phyloP scores from a whole-genome alignment of 2,797 vertebrate species.

The Chelon labrosus region DNA sequence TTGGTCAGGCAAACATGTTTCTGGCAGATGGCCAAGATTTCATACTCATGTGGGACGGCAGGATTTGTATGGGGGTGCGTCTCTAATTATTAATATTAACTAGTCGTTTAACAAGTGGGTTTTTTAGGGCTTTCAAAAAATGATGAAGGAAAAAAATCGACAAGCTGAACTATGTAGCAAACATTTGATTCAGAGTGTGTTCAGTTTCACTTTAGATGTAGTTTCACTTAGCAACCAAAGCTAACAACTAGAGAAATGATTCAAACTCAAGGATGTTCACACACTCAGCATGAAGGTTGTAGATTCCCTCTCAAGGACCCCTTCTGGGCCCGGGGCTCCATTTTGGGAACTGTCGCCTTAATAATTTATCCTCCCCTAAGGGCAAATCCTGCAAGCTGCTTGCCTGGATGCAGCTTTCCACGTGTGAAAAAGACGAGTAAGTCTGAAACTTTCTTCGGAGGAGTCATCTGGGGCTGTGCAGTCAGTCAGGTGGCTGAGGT shows the following conservation, averaged over 20 bases:
- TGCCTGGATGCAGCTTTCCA: slow-evolving; percentile 34
- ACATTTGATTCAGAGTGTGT: too few relatives aligned
- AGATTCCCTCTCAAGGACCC: slow-evolving; percentile 23
- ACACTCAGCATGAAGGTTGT: neutral
- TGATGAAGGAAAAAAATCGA: too few relatives aligned
- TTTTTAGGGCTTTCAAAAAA: too few relatives aligned
- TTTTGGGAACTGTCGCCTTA: slow-evolving; percentile 21
- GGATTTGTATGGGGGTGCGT: neutral
- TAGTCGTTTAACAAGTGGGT: too few relatives aligned
- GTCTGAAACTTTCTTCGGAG: slow-evolving; percentile 19
- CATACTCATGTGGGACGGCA: neutral
- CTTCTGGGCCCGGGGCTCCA: slow-evolving; percentile 1
- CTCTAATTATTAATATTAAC: too few relatives aligned
- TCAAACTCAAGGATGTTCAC: slow-evolving; percentile 20
- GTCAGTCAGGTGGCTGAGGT: slow-evolving; percentile 58
- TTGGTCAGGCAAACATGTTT: neutral
- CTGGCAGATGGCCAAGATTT: neutral
- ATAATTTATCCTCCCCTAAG: slow-evolving; percentile 48
- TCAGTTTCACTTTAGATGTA: neutral
- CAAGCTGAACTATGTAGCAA: neutral
- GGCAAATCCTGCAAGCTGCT: slow-evolving; percentile 13
- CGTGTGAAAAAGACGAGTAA: slow-evolving; percentile 13
- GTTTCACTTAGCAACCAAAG: slow-evolving; percentile 17
- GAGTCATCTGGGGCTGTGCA: slow-evolving; percentile 24
- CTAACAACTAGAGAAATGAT: slow-evolving; percentile 5